phyloP scores from a whole-genome alignment of 2,888 invertebrate genomes.

The Athrips mouffetella region DNA sequence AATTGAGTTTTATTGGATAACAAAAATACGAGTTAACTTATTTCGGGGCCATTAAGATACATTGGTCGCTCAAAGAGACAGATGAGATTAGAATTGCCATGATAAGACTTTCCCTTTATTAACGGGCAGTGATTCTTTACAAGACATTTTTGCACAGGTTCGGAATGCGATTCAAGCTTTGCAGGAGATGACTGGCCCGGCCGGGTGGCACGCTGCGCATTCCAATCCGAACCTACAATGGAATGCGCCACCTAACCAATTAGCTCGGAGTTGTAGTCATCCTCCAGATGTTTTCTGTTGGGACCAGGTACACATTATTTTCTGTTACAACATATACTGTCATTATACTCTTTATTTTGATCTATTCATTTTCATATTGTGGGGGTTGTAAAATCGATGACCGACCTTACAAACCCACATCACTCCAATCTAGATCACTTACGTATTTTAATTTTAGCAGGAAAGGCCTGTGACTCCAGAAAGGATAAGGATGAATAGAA shows the following conservation, averaged over 20 bases:
- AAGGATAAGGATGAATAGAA: constrained; percentile 54
- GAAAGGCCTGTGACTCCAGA: constrained; percentile 64
- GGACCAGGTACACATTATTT: constrained; percentile 68
- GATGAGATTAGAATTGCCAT: not conserved
- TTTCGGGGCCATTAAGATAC: not conserved
- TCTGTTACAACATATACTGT: not conserved
- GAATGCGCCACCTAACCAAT: constrained; percentile 73
- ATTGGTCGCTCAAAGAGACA: not conserved
- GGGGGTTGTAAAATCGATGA: too few species aligned
- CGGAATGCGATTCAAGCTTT: constrained; percentile 90
- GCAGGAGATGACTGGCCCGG: constrained; percentile 87
- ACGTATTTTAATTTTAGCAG: constrained; percentile 46
- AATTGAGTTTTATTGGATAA: not conserved
- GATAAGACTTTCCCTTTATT: not conserved
- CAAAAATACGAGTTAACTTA: constrained; percentile 5
- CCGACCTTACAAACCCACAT: too few species aligned
- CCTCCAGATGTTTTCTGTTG: constrained; percentile 91
- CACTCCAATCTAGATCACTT: too few species aligned
- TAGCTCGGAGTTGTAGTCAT: constrained; percentile 89
- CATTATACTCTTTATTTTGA: not conserved
- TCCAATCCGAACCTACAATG: constrained; percentile 88
- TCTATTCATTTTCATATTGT: not conserved
- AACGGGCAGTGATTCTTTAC: not conserved
- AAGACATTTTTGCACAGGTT: constrained; percentile 69
- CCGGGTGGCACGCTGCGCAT: constrained; percentile 85